Evolutionary conservation across 1,140 invertebrate species (phyloP).

Genomic region (Zaprionus nigranus): DNA sequence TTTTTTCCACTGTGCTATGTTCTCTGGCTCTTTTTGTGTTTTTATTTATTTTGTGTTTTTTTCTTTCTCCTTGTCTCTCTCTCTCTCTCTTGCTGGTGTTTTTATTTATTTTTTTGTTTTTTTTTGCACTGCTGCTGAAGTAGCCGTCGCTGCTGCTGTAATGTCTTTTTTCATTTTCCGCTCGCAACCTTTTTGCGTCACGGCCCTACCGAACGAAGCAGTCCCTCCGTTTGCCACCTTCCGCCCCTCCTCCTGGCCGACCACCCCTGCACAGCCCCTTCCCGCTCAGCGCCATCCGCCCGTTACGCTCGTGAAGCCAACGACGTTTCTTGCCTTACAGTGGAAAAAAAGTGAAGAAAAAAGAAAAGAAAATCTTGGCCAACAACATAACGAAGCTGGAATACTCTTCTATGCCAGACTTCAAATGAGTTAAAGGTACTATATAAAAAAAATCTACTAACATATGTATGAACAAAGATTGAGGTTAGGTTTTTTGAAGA

Average conservation of each 20-base stretch:
- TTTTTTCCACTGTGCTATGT: slow-evolving; percentile 66
- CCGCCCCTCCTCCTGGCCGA: not conserved
- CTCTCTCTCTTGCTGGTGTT: not conserved
- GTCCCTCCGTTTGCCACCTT: slow-evolving; percentile 3
- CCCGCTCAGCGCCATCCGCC: slow-evolving; percentile 6
- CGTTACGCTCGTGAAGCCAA: slow-evolving; percentile 38
- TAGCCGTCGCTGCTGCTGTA: slow-evolving; percentile 53
- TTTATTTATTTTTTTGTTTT: slow-evolving; percentile 6
- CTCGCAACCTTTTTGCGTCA: slow-evolving; percentile 78
- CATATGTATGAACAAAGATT: not conserved
- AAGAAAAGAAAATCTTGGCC: slow-evolving; percentile 11
- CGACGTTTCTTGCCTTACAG: slow-evolving; percentile 55
- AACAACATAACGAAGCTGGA: slow-evolving; percentile 12
- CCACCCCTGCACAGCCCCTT: not conserved
- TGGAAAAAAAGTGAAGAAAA: slow-evolving; percentile 16
- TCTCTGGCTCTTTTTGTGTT: slow-evolving; percentile 75
- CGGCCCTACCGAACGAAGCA: slow-evolving; percentile 34
- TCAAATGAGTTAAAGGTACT: not conserved
- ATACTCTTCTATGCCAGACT: not conserved
- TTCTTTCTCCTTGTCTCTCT: slow-evolving; percentile 47
- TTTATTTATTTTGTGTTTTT: slow-evolving; percentile 74
- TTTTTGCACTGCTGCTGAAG: slow-evolving; percentile 22
- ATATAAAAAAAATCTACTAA: too few relatives aligned
- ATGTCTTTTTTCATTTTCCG: slow-evolving; percentile 81
- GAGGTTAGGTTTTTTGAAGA: not conserved